Base-by-base conservation (phyloP, 37 sponge, comb jelly and placozoan genomes). In the Agelas oroides region DNA sequence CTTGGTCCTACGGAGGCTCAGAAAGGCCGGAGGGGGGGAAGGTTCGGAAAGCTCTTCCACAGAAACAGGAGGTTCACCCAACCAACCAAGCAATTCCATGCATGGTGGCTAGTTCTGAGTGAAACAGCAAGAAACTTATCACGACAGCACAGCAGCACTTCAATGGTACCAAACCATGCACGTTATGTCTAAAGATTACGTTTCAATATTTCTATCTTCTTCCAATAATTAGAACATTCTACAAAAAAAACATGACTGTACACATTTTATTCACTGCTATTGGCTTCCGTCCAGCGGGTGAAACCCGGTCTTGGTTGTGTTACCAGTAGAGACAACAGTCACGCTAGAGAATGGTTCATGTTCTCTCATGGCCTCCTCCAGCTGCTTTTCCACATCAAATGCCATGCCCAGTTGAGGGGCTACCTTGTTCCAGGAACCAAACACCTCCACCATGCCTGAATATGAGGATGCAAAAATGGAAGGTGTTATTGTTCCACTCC, bases 341-440 rank as follows among this genome's bases (percentile, higher is more conserved):
- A 69, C 70, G 5, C 37, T 24, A 12, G 62, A 14, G 41, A 23
- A 3, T 55, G 59, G 1, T 28, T 15, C 59, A 8, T 40, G 54
- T 25, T 84, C 84, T 5, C 63, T 56, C 78, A 88, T 88, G 53
- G 89, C 89, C 21, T 88, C 89, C 36, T 72, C 66, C 54, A 88
- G 87, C 68, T 78, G 87, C 40, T 56, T 56, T 59, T 75, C 85
- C 75, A 85, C 76, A 61, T 55, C 71, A 25, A 54, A 27, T 23
- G 53, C 28, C 25, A 59, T 64, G 59, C 76, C 76, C 39, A 69
- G 61, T 13, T 52, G 16, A 8, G 83, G 83, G 24, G 83, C 77
- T 20, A 82, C 55, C 41, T 80, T 81, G 16, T 79, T 79, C 89
- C 89, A 88, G 1, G 89, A 82, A 20, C 83, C 89, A 81, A 39